Evolutionary conservation across 1,140 invertebrate species (phyloP), one percentile per base, ranked within the genome.

Genomic region (Zaprionus gabonicus): DNA sequence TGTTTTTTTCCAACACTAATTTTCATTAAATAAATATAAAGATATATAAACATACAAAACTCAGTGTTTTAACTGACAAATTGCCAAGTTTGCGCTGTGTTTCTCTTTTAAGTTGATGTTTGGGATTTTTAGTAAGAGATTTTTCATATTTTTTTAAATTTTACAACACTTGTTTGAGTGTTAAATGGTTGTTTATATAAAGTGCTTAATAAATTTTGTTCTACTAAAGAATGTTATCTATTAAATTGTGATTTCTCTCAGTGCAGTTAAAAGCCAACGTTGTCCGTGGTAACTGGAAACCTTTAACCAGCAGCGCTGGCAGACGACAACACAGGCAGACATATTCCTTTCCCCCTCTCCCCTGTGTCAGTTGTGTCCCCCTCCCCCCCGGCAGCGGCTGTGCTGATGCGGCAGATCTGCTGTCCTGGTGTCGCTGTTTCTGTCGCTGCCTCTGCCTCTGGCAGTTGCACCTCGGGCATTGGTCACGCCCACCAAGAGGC

Each of bases 381-480:
- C 23, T 20, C 20, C 20, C 51, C 41, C 36, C 15, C 13, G 27
- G 55, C 28, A 27, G 20, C 51, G 46, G 27, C 15, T 38, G 36
- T 70, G 49, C 28, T 66, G 64, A 31, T 56, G 55, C n/a, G 27
- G 13, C 53, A 56, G 25, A 31, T 56, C 15, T 58, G 36, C 1
- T 58, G 49, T 0, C 53, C 15, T 58, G 49, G 0, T 58, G 49
- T 0, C 53, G 34, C 27, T 66, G 23, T 0, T 53, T 25, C 27
- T 66, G 64, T 13, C 53, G 65, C 12, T 56, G 49, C 20, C 49
- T 34, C 68, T 71, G 67, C 53, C 53, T 13, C 41, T 71, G 55
- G 55, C 73, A 76, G 69, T n/a, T 76, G 68, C 68, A 75, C 53
- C 67, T 64, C 67, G 31, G 73, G 67, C 38, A 25, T 34, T 49